A percentile compares a stretch with the other conserved stretches of the same genome.
Evolutionary conservation across 2,888 invertebrate species (phyloP).

Genomic region (Pammene fasciana): DNA sequence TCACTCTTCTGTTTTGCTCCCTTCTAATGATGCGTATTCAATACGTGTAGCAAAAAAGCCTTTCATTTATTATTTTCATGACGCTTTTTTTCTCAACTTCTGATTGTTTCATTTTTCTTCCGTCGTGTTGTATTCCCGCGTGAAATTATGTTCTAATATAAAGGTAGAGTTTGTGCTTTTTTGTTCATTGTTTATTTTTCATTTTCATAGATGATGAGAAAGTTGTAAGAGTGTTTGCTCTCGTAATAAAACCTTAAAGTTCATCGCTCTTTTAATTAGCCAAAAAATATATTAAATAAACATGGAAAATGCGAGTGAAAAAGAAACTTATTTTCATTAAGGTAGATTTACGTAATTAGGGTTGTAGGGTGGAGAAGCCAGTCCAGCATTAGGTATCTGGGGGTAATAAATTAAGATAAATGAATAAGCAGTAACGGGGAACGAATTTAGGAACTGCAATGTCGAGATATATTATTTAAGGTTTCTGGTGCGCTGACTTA

Average conservation of each 20-base stretch:
- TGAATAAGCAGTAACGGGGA: conserved; percentile 21
- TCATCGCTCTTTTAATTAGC: conserved; percentile 23
- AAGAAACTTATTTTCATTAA: conserved; percentile 38
- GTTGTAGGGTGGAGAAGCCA: conserved; percentile 15
- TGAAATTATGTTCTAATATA: conserved; percentile 40
- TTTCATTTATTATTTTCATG: conserved; percentile 42
- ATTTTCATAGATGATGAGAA: conserved; percentile 27
- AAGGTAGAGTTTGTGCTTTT: conserved; percentile 17
- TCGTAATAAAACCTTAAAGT: conserved; percentile 24
- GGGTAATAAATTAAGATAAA: conserved; percentile 35
- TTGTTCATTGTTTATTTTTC: conserved; percentile 28
- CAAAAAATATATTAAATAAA: conserved; percentile 12
- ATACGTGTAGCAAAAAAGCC: conserved; percentile 48
- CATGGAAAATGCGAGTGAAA: conserved; percentile 18
- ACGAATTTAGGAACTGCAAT: conserved; percentile 4
- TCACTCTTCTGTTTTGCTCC: conserved; percentile 50
- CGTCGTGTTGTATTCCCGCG: conserved; percentile 39
- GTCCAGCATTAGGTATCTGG: conserved; percentile 12
- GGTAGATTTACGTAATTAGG: conserved; percentile 37
- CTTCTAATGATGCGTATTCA: conserved; percentile 54
- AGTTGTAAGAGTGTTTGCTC: conserved; percentile 1
- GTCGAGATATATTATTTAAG: neutral
- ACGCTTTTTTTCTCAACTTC: conserved; percentile 43
- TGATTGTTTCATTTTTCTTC: conserved; percentile 45
- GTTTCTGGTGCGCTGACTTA: neutral